Evolutionary conservation across 2,888 invertebrate species (phyloP), one percentile per base, ranked within the genome.

Genomic region (Tachystola acroxantha): DNA sequence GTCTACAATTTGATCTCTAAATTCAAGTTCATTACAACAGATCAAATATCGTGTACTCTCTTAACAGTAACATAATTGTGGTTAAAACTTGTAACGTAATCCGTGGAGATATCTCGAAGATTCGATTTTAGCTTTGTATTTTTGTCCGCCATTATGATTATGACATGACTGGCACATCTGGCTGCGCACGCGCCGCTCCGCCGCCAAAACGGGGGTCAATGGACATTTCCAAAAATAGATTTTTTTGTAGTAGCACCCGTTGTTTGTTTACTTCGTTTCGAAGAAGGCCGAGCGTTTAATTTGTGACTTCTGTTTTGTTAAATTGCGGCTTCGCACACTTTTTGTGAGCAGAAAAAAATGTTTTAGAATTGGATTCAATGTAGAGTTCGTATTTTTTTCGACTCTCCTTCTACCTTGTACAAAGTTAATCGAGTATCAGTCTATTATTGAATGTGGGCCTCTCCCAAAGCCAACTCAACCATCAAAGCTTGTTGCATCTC

Each of bases 71-170:
- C 64, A 63, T 72, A 78, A 79, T 81, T 78, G 79, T 80, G 63
- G 73, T 77, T 73, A 67, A 72, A 78, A 74, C 64, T 76, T 71
- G 80, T 84, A 76, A 76, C 65, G 74, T 81, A 82, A 82, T 84
- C 81, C 81, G 56, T 47, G 52, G 60, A 84, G 75, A 80, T 82
- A 82, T 82, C 81, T 81, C 50, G 22, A 49, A 72, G 79, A 80
- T 82, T 78, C 64, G 69, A 65, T 70, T 72, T 33, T 67, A 55
- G 64, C 75, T 78, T 80, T 80, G 79, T 79, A 64, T 67, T 65
- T 45, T 60, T 57, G 64, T 71, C 74, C 69, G 79, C 76, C 77
- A 72, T 76, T 74, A 67, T 76, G 74, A 67, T 70, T 73, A 61
- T 77, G 75, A 78, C 68, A 64, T 80, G 80, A 80, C 81, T 71